phyloP scores from a whole-genome alignment of 2,113 vertebrate species.

The Uria aalge region DNA sequence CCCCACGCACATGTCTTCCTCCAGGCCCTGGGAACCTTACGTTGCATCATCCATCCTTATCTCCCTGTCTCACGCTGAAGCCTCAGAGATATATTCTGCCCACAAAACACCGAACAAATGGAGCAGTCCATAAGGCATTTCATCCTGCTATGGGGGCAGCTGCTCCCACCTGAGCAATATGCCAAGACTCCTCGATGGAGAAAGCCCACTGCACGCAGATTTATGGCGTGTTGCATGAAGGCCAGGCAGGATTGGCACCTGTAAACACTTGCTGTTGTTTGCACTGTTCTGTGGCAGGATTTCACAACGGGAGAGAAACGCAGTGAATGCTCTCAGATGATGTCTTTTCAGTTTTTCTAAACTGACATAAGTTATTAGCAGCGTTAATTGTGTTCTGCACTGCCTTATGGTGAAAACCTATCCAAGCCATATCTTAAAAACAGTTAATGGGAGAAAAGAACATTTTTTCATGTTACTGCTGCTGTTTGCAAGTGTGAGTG shows the following conservation, averaged over 20 bases:
- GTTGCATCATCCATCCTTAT: background rate
- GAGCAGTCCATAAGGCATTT: background rate
- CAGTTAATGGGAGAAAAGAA: background rate
- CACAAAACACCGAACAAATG: background rate
- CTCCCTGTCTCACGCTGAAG: background rate
- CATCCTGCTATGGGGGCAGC: fast-evolving
- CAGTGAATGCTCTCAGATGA: background rate
- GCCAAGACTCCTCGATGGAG: background rate
- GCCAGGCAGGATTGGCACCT: background rate
- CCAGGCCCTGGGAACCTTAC: background rate
- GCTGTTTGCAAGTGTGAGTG: background rate
- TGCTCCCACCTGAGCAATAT: background rate
- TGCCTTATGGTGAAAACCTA: background rate
- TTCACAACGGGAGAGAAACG: background rate
- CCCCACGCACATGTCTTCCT: background rate
- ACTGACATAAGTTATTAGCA: background rate
- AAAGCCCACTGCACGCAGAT: background rate
- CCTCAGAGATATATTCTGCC: background rate
- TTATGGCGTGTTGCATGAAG: background rate
- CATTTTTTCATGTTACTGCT: background rate
- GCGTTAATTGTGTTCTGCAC: background rate
- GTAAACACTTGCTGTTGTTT: background rate
- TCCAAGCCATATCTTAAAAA: background rate
- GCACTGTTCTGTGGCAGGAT: background rate
- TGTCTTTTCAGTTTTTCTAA: background rate